Percentiles rank a stretch among this genome's conserved stretches.
Evolutionary conservation across 2,888 invertebrate species (phyloP).

Genomic region (Nysson spinosus): DNA sequence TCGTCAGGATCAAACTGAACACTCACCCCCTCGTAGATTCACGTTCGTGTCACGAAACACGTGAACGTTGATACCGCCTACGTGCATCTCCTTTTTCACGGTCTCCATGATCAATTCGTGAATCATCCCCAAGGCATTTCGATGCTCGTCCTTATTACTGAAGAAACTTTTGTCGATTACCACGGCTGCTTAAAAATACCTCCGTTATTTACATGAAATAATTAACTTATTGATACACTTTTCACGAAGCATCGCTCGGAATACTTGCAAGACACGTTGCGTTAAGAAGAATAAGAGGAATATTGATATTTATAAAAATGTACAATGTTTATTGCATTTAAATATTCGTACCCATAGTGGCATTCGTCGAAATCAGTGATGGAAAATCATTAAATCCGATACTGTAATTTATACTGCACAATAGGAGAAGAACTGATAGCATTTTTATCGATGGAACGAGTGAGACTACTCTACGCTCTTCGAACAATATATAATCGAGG

Average conservation of each 20-base stretch:
- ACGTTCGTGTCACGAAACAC: conserved; percentile 84
- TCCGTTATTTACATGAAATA: not conserved
- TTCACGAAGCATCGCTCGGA: no score
- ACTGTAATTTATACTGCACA: conserved; percentile 43
- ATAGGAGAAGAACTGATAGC: conserved; percentile 50
- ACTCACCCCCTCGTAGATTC: conserved; percentile 84
- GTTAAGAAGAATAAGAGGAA: not conserved
- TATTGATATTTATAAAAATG: no score
- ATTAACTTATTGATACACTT: no score
- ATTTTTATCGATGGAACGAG: conserved; percentile 35
- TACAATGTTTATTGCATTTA: no score
- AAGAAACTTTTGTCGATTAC: conserved; percentile 85
- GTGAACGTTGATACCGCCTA: conserved; percentile 84
- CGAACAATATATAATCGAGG: conserved; percentile 45
- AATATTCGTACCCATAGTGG: conserved; percentile 82
- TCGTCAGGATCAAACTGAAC: no score
- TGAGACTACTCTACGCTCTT: conserved; percentile 8
- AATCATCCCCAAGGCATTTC: conserved; percentile 79
- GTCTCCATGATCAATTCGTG: conserved; percentile 82
- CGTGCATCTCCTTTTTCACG: conserved; percentile 82
- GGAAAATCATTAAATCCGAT: conserved; percentile 81
- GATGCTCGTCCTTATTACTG: conserved; percentile 79
- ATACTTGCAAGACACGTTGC: no score
- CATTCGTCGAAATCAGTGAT: conserved; percentile 85
- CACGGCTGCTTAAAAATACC: conserved; percentile 79